Conservation (phyloP, 2,888 invertebrate species). For the Lysandra bellargus region DNA sequence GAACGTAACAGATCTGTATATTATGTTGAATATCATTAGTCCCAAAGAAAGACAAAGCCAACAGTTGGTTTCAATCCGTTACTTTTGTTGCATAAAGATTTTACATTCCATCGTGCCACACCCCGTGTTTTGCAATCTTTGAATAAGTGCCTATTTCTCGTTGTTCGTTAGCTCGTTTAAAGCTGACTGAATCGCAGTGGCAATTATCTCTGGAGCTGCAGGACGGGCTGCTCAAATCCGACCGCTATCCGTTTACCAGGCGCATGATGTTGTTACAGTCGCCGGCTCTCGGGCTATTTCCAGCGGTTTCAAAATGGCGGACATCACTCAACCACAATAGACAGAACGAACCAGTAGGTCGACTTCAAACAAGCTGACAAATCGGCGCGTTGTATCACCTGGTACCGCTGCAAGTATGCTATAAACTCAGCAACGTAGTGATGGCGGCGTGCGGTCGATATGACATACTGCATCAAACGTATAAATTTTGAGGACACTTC, state of each 20-base stretch:
- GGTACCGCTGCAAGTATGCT: too few species aligned
- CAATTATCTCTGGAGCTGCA: slow-evolving; percentile 13
- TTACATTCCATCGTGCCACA: neutral
- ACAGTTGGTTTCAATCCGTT: too few species aligned
- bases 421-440: too few species aligned
- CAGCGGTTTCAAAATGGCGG: slow-evolving; percentile 17
- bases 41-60: too few species aligned
- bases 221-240: neutral
- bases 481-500: too few species aligned
- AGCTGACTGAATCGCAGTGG: neutral
- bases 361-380: too few species aligned
- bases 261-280: slow-evolving; percentile 9
- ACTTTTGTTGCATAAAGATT: neutral
- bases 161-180: neutral
- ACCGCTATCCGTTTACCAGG: slow-evolving; percentile 8
- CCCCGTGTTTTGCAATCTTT: neutral
- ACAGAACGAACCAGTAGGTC: neutral
- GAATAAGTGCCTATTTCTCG: neutral
- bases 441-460: too few species aligned
- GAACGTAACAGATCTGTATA: too few species aligned
- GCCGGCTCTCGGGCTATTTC: neutral
- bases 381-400: too few species aligned
- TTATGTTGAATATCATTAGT: too few species aligned
- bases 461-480: too few species aligned
- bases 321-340: neutral